These are phyloP conservation scores for Echinops telfairi DNA, from an alignment of 2,113 vertebrate species.

Conservation along the genomic window DNA sequence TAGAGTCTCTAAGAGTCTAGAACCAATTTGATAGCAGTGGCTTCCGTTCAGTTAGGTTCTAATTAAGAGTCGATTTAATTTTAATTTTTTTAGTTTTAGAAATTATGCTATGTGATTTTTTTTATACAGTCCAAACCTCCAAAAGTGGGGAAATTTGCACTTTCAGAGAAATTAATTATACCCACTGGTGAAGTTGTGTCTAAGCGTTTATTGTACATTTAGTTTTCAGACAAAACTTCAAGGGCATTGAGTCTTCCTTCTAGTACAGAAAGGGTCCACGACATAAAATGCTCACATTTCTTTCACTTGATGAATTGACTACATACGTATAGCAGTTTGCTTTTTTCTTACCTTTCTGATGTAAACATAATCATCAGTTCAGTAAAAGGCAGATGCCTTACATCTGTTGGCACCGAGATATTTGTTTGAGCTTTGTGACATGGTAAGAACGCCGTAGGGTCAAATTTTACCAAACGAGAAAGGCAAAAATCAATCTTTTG, in stretches of 20 bases:
- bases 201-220: constrained; percentile 50
- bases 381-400: background rate
- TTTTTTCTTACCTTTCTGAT: background rate
- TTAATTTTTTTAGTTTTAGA: constrained; percentile 39
- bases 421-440: background rate
- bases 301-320: background rate
- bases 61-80: background rate
- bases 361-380: constrained; percentile 4
- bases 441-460: background rate
- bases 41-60: background rate
- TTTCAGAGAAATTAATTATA: constrained; percentile 30
- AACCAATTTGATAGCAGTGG: too few species aligned
- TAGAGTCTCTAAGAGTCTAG: too few species aligned
- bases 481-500: background rate
- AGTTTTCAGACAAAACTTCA: constrained; percentile 64
- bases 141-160: background rate
- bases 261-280: background rate
- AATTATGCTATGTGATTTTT: background rate
- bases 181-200: constrained; percentile 62
- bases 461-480: background rate
- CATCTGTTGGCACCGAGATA: background rate
- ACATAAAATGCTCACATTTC: background rate
- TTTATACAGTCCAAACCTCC: background rate
- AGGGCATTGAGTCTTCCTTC: constrained; percentile 1
- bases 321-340: background rate